phyloP scores from a whole-genome alignment of 2,797 vertebrate species.

The Ctenopoma kingsleyae region DNA sequence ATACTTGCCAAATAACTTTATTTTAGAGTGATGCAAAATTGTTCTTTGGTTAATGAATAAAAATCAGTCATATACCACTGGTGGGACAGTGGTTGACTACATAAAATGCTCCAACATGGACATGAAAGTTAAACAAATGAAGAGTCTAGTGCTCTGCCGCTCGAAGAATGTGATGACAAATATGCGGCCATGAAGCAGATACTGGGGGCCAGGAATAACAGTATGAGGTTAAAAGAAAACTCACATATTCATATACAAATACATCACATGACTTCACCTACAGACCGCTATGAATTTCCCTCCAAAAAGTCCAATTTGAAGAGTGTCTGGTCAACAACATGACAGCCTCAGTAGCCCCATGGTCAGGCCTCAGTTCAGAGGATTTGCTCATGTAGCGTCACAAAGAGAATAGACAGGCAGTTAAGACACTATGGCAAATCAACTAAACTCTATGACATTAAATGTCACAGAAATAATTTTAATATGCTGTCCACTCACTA shows the following conservation, averaged over 20 bases:
- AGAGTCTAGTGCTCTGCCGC: conserved; percentile 53
- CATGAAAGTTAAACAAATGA: conserved; percentile 68
- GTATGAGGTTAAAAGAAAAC: conserved; percentile 38
- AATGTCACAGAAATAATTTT: background rate
- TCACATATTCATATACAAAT: conserved; percentile 54
- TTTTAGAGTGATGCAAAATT: conserved; percentile 15
- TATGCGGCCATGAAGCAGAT: conserved; percentile 52
- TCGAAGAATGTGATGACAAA: conserved; percentile 72
- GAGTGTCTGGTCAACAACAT: conserved; percentile 32
- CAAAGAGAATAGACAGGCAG: no score
- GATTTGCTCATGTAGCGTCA: background rate
- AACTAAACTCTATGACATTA: background rate
- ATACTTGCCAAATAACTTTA: background rate
- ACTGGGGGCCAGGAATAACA: conserved; percentile 76
- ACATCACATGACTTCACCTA: conserved; percentile 36
- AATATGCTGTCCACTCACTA: background rate
- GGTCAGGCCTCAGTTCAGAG: conserved; percentile 27
- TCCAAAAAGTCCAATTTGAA: conserved; percentile 31
- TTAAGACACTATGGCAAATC: background rate
- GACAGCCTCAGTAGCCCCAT: conserved; percentile 31
- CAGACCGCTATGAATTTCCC: conserved; percentile 40
- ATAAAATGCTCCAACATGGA: conserved; percentile 50
- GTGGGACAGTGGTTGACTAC: conserved; percentile 48
- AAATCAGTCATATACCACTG: conserved; percentile 41
- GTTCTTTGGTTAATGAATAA: conserved; percentile 36